Conservation (phyloP, 2,797 vertebrate species). For the Coregonus sp. region DNA sequence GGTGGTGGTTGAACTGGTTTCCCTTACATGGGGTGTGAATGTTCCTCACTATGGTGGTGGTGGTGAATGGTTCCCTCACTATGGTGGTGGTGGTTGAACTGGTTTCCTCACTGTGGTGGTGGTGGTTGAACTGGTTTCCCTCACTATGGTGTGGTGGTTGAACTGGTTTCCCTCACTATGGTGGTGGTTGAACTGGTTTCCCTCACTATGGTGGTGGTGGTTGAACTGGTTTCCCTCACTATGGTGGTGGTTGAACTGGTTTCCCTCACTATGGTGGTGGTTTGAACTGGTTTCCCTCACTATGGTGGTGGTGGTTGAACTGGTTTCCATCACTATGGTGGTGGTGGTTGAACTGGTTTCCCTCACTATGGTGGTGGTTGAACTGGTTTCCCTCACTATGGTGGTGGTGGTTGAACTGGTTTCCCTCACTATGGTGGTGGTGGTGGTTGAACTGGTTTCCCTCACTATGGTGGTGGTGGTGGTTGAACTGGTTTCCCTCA, state of each 20-base stretch:
- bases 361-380: neutral
- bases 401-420: neutral
- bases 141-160: neutral
- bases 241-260: no score
- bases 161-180: neutral
- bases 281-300: neutral
- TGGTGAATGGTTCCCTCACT: no score
- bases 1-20: neutral
- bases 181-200: neutral
- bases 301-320: neutral
- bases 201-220: no score
- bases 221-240: no score
- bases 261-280: neutral
- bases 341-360: neutral
- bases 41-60: neutral
- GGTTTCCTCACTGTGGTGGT: neutral
- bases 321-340: neutral
- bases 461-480: neutral
- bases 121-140: no score
- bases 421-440: no score
- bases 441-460: neutral
- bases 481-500: neutral
- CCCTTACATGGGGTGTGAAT: no score
- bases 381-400: neutral
- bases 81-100: neutral